Evolutionary conservation across 2,797 vertebrate genomes (phyloP).

Genomic region (Tapera naevia): DNA sequence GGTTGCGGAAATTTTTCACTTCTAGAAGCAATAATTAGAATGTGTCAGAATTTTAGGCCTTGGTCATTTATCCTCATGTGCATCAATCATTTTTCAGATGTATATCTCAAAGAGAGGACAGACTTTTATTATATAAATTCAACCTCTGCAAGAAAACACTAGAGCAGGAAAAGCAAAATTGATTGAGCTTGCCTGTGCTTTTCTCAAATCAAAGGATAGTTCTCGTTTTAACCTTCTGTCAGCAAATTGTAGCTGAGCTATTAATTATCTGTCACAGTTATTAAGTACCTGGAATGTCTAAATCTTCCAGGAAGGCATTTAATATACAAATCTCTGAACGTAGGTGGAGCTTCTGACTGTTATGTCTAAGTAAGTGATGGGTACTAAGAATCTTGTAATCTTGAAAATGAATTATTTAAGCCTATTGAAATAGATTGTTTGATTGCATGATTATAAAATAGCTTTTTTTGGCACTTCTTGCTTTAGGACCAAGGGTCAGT

Average conservation of each 20-base stretch:
- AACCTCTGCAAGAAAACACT: slow-evolving; percentile 13
- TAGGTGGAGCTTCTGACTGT: neutral
- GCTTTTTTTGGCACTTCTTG: slow-evolving; percentile 29
- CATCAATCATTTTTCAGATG: slow-evolving; percentile 45
- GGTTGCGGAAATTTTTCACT: slow-evolving; percentile 39
- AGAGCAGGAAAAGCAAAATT: slow-evolving; percentile 27
- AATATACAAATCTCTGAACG: slow-evolving; percentile 24
- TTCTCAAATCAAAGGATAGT: slow-evolving; percentile 1
- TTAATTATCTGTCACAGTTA: slow-evolving; percentile 52
- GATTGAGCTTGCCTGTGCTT: slow-evolving; percentile 1
- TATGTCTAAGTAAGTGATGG: neutral
- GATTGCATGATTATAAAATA: neutral
- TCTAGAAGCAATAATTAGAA: slow-evolving; percentile 40
- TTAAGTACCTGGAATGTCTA: slow-evolving; percentile 57
- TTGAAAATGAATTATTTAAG: neutral
- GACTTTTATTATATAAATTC: slow-evolving; percentile 44
- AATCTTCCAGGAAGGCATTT: slow-evolving; percentile 55
- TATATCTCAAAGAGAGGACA: slow-evolving; percentile 30
- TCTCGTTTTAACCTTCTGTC: slow-evolving; percentile 37
- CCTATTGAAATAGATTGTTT: neutral
- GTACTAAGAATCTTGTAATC: neutral
- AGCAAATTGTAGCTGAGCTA: slow-evolving; percentile 47
- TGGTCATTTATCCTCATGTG: neutral
- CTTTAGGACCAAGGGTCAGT: neutral
- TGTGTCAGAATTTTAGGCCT: slow-evolving; percentile 46